Percentiles rank a stretch among this genome's conserved stretches.
phyloP scores from a whole-genome alignment of 2,888 invertebrate genomes.

The Melieria picta region DNA sequence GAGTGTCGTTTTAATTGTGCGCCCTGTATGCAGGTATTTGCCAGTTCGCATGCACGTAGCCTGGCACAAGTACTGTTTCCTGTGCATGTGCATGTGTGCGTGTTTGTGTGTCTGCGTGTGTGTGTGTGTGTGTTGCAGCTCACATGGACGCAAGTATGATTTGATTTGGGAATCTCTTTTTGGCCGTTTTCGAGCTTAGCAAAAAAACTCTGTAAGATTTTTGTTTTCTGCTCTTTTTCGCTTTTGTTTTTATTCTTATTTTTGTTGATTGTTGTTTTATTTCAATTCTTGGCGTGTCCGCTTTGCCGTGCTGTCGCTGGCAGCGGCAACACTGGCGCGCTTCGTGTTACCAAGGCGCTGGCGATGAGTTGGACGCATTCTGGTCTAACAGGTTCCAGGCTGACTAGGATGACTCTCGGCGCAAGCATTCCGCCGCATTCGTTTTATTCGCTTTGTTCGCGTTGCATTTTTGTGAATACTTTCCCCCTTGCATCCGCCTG shows the following conservation, averaged over 20 bases:
- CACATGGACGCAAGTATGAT: slow-evolving; percentile 40
- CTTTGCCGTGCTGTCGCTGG: neutral
- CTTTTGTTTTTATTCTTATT: slow-evolving; percentile 5
- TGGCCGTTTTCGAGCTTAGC: neutral
- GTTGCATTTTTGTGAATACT: slow-evolving; percentile 28
- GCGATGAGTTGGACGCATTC: slow-evolving; percentile 36
- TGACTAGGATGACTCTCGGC: slow-evolving; percentile 42
- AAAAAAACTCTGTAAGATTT: slow-evolving; percentile 12
- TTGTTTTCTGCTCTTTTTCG: slow-evolving; percentile 12
- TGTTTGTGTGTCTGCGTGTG: slow-evolving; percentile 24
- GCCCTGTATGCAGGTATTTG: too few relatives aligned
- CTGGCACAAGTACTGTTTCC: slow-evolving; percentile 13
- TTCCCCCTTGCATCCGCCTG: neutral
- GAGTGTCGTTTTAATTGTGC: too few relatives aligned
- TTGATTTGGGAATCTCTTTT: slow-evolving; percentile 50
- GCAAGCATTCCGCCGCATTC: slow-evolving; percentile 23
- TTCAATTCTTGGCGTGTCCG: neutral
- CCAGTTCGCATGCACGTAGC: neutral
- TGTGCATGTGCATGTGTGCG: slow-evolving; percentile 9
- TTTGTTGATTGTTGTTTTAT: neutral
- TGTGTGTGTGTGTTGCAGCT: slow-evolving; percentile 51
- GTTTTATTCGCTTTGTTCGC: slow-evolving; percentile 27
- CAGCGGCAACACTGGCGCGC: neutral
- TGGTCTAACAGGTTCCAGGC: slow-evolving; percentile 60
- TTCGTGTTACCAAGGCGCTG: slow-evolving; percentile 16